phyloP scores from a whole-genome alignment of 2,888 invertebrate genomes.

The Aphelenchoides bicaudatus region DNA sequence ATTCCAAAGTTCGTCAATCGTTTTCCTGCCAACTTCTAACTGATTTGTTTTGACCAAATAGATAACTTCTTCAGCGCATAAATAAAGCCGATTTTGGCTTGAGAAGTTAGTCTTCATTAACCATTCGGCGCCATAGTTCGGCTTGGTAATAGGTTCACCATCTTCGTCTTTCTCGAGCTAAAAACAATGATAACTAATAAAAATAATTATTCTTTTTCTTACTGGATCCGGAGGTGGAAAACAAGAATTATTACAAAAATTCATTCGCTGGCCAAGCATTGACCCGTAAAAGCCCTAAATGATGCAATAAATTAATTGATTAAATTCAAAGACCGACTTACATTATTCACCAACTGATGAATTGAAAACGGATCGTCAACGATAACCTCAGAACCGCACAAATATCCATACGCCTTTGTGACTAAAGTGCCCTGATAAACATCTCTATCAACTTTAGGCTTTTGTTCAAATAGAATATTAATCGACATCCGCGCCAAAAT shows the following conservation, averaged over 20 bases:
- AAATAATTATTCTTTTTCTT: not conserved
- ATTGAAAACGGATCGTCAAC: not conserved
- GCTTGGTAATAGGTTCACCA: not conserved
- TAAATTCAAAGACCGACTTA: not conserved
- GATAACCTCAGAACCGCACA: constrained; percentile 5
- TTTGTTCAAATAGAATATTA: no score
- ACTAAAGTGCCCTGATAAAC: no score
- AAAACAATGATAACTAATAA: not conserved
- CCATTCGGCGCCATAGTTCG: not conserved
- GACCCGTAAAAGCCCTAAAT: constrained; percentile 5
- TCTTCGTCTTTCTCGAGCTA: not conserved
- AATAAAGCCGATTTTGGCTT: not conserved
- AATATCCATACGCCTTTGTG: no score
- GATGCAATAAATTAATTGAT: not conserved
- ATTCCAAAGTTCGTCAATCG: not conserved
- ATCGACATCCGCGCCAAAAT: no score
- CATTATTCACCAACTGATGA: constrained; percentile 1
- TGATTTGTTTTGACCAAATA: not conserved
- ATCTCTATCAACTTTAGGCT: no score
- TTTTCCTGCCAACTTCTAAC: not conserved
- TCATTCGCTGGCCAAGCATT: not conserved
- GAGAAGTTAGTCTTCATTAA: not conserved
- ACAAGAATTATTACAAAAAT: not conserved
- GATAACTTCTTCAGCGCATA: not conserved
- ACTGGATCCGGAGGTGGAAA: not conserved